phyloP scores from a whole-genome alignment of 2,888 invertebrate species.

The Mesochorus sp. region DNA sequence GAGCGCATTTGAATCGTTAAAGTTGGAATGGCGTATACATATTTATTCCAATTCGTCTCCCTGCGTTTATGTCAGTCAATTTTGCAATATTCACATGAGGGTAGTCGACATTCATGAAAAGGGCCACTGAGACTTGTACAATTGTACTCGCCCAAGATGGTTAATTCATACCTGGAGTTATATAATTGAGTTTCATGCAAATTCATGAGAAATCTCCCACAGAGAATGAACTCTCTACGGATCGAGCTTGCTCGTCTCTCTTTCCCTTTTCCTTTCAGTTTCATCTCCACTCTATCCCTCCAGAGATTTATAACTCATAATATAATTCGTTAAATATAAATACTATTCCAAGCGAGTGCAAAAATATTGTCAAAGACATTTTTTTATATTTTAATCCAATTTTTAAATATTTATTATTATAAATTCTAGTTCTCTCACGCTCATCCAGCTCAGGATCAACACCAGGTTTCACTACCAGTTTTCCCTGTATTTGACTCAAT shows the following conservation, averaged over 20 bases:
- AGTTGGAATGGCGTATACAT: not conserved
- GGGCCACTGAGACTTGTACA: not conserved
- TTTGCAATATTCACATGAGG: not conserved
- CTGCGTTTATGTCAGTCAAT: not conserved
- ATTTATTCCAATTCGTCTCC: not conserved
- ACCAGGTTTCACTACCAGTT: conserved; percentile 89
- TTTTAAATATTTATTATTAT: not conserved
- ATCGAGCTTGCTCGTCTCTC: conserved; percentile 1
- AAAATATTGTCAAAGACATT: too few species aligned
- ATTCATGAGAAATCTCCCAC: not conserved
- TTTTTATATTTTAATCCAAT: too few species aligned
- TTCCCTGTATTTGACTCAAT: conserved; percentile 84
- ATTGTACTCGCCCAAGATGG: not conserved
- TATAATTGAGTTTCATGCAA: conserved; percentile 36
- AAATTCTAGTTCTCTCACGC: conserved; percentile 83
- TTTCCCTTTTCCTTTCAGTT: too few species aligned
- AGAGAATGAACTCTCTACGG: not conserved
- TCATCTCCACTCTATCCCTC: too few species aligned
- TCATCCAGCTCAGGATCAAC: conserved; percentile 90
- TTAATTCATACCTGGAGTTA: conserved; percentile 6
- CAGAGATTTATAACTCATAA: not conserved
- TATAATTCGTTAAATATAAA: not conserved
- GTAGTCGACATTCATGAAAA: conserved; percentile 8
- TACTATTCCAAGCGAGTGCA: too few species aligned
- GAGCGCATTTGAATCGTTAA: not conserved